These are phyloP conservation scores for Isichthys henryi DNA, from an alignment of 2,113 vertebrate species.

Conservation along the genomic window DNA sequence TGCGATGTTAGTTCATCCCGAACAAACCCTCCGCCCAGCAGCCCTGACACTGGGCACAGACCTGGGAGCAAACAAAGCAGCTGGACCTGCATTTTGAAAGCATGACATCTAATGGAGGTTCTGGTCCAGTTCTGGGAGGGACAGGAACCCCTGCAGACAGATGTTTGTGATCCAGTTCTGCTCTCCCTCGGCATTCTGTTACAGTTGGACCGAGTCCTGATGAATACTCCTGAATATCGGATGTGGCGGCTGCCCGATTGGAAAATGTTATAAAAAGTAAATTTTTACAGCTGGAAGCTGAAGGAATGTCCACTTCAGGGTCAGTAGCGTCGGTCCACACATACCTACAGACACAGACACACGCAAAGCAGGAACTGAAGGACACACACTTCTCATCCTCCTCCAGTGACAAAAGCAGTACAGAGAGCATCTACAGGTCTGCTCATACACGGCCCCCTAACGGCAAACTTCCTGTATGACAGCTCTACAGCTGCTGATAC, in stretches of 20 bases:
- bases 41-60: neutral
- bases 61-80: neutral
- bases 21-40: neutral
- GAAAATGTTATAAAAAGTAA: neutral
- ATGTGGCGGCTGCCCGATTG: neutral
- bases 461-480: neutral
- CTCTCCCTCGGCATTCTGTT: neutral
- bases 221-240: neutral
- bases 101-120: neutral
- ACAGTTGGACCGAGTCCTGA: neutral
- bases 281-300: neutral
- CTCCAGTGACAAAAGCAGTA: neutral
- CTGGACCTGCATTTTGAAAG: neutral
- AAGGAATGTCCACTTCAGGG: neutral
- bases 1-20: neutral
- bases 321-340: conserved; percentile 4
- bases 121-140: neutral
- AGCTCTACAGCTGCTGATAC: conserved; percentile 26
- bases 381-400: neutral
- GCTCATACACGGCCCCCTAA: neutral
- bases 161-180: neutral
- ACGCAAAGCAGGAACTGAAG: neutral
- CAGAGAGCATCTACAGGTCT: neutral
- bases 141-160: neutral
- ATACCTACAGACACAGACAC: neutral